Conservation (phyloP, 92 coral and sea anemone genomes). For the Heliopora coerulea region DNA sequence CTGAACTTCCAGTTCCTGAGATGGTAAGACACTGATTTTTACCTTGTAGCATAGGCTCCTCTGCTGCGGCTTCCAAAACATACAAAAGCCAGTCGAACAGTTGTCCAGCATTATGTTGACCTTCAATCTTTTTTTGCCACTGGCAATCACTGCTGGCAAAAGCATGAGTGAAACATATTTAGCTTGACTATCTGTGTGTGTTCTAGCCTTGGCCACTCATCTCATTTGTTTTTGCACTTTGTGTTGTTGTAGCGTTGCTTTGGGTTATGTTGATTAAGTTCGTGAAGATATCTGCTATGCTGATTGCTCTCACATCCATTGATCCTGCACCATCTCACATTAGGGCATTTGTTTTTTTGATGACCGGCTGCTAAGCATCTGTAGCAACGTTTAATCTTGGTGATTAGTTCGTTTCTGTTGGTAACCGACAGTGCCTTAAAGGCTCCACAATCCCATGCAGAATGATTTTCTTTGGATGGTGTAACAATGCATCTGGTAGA, state of each 20-base stretch:
- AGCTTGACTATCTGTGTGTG: conserved; percentile 25
- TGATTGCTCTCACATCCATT: conserved; percentile 31
- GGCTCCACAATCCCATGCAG: conserved; percentile 50
- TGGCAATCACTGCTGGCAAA: conserved; percentile 43
- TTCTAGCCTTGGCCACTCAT: conserved; percentile 8
- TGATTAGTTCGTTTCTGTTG: conserved; percentile 49
- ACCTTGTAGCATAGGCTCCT: conserved; percentile 51
- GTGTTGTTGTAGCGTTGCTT: not conserved
- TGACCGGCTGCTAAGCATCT: conserved; percentile 50
- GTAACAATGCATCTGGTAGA: conserved; percentile 35
- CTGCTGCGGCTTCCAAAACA: conserved; percentile 45
- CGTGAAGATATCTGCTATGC: conserved; percentile 21
- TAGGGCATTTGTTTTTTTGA: conserved; percentile 29
- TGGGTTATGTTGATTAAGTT: not conserved
- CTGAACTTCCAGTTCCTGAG: conserved; percentile 23
- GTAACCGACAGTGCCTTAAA: conserved; percentile 41
- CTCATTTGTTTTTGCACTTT: not conserved
- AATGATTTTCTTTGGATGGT: conserved; percentile 47
- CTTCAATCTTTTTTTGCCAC: conserved; percentile 38
- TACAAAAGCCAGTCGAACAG: conserved; percentile 59
- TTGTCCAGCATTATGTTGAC: conserved; percentile 66
- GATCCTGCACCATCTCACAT: conserved; percentile 40
- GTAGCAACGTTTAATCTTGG: conserved; percentile 35
- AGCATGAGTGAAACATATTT: conserved; percentile 43
- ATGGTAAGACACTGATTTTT: conserved; percentile 21